Base-by-base conservation (phyloP, 2,888 invertebrate species). In the Philaethria dido region DNA sequence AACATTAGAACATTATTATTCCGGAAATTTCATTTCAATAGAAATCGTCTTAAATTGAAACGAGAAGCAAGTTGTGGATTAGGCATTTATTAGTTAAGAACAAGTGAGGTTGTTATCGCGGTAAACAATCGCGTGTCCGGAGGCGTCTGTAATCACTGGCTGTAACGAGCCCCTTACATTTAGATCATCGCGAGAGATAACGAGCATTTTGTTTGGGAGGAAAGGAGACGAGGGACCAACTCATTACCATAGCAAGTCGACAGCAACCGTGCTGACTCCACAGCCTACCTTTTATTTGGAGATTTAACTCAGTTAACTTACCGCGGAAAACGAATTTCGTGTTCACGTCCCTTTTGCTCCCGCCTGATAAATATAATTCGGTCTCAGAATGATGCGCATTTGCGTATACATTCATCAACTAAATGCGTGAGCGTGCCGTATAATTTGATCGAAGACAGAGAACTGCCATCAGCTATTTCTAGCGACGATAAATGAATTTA, bases 241-340 rank as follows among this genome's bases (percentile, higher is more conserved):
- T 82, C 85, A 87, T 88, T 88, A 85, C 79, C 86, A 86, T 85
- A 84, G 81, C 80, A 74, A 75, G 78, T 48, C 70, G 80, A 85
- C 86, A 84, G 85, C 86, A 83, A 73, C 76, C 75, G 14, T 80
- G 89, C 85, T 85, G 86, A 88, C 84, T 85, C 78, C 75, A 77
- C 85, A 81, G 78, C 83, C 80, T 80, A 89, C 89, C 88, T 89
- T 88, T 88, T 89, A 89, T 89, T 88, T 86, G 84, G 81, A 83
- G 87, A 87, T 88, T 92, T 90, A 87, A 91, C 89, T 89, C 86
- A 86, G 84, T 90, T 88, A 87, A 85, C 84, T 86, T 88, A 86
- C 82, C 82, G 80, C 81, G 80, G 80, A 80, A 82, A 86, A 84
- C 82, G 86, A 85, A 87, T 84, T 84, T 83, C 75, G 72, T 72